Evolutionary conservation across 2,113 vertebrate species (phyloP).

Genomic region (Pimephales promelas): DNA sequence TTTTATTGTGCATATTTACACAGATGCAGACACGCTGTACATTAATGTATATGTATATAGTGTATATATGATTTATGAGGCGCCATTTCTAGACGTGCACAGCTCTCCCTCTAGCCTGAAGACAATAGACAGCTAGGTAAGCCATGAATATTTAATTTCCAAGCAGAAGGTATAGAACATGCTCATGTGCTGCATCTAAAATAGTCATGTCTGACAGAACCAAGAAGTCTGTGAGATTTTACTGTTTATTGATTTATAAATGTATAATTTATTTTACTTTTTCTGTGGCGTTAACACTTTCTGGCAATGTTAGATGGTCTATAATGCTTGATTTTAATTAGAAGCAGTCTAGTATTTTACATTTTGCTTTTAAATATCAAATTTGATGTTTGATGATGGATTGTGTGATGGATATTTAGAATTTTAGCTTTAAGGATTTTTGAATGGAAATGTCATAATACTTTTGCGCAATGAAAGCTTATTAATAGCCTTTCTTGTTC

Average conservation of each 20-base stretch:
- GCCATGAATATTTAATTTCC: conserved; percentile 84
- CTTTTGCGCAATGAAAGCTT: no score
- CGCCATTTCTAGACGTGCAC: conserved; percentile 78
- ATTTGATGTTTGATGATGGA: not conserved
- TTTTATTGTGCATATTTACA: conserved; percentile 64
- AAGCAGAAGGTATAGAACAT: conserved; percentile 74
- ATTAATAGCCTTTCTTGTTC: no score
- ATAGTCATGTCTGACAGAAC: conserved; percentile 61
- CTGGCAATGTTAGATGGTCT: not conserved
- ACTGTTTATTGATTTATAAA: not conserved
- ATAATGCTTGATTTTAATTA: not conserved
- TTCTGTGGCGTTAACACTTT: not conserved
- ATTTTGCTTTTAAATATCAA: no score
- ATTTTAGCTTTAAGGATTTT: not conserved
- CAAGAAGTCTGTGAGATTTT: conserved; percentile 48
- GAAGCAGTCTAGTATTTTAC: no score
- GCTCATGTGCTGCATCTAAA: conserved; percentile 77
- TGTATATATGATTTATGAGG: conserved; percentile 80
- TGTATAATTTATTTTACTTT: not conserved
- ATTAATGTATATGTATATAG: conserved; percentile 74
- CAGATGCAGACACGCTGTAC: conserved; percentile 55
- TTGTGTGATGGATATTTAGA: not conserved
- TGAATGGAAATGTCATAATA: no score
- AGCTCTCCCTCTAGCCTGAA: conserved; percentile 77
- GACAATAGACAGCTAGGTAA: conserved; percentile 82